Percentiles rank a stretch among this genome's conserved stretches.
Evolutionary conservation across 2,888 invertebrate species (phyloP).

Genomic region (Diabrotica balteata): DNA sequence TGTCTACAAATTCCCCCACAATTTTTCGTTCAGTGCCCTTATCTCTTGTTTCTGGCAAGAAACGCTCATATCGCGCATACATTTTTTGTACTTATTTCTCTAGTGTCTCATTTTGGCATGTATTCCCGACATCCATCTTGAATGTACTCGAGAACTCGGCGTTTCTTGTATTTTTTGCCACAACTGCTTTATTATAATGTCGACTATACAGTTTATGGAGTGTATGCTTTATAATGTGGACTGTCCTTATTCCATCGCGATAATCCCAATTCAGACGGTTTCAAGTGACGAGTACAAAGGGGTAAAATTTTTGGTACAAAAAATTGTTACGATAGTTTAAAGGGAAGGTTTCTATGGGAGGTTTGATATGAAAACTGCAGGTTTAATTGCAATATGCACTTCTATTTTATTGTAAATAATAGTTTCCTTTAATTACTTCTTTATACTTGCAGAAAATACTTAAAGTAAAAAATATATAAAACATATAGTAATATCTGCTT

Average conservation of each 20-base stretch:
- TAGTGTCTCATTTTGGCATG: conserved; percentile 49
- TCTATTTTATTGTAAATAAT: too few species aligned
- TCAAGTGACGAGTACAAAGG: conserved; percentile 14
- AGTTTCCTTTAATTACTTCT: too few species aligned
- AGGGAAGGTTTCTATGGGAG: too few species aligned
- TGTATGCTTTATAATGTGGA: conserved; percentile 22
- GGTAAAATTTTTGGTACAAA: not conserved
- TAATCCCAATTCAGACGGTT: conserved; percentile 9
- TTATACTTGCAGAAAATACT: too few species aligned
- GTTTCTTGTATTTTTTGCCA: conserved; percentile 22
- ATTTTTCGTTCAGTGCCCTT: conserved; percentile 51
- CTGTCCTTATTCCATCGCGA: conserved; percentile 21
- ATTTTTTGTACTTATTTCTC: conserved; percentile 55
- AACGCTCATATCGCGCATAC: conserved; percentile 50
- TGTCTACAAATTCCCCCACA: conserved; percentile 30
- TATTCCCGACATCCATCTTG: conserved; percentile 53
- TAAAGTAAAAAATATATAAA: too few species aligned
- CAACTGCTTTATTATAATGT: conserved; percentile 18
- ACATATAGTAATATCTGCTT: too few species aligned
- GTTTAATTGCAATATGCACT: too few species aligned
- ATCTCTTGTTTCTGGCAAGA: conserved; percentile 54
- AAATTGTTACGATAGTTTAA: not conserved
- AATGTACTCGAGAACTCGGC: conserved; percentile 42
- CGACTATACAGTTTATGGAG: conserved; percentile 26
- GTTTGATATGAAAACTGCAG: too few species aligned